Base-by-base conservation (phyloP, 2,797 vertebrate genomes). In the Chloroceryle inda region DNA sequence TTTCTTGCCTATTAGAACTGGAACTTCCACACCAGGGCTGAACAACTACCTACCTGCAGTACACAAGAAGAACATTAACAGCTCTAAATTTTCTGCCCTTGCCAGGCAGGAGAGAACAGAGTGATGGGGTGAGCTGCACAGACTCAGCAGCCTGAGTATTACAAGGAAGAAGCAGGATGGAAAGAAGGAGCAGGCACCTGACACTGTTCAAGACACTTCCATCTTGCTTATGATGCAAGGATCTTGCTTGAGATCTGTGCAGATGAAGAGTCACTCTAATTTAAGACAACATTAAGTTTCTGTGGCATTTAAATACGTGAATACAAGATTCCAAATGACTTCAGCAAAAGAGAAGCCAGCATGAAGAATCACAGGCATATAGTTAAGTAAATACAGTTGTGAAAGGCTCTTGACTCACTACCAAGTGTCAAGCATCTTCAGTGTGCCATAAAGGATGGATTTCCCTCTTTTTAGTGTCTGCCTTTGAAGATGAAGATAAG, bases 61-160 rank as follows among this genome's bases (percentile, higher is more conserved):
- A 55, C 0, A 0, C 1, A 59, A 66, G 23, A 59, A 66, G 23
- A 66, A 72, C 2, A 4, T 8, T 55, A 63, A 24, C 14, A 62
- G 19, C 26, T 17, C 10, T 61, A 20, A 13, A 37, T 37, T 33
- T 80, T 72, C 55, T 73, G 21, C 33, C 35, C 31, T 19, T 26
- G 3, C 35, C 27, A 80, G 37, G 22, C 4, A 75, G 18, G 61
- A 76, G 6, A 79, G n/a, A 62, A 47, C 4, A 47, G 49, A 63
- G 37, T 64, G 6, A 14, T n/a, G n/a, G 20, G 3, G 9, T 61
- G 55, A 89, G 42, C 45, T 85, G 72, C 83, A 50, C 35, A 71
- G 21, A 40, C 37, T 92, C 49, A 83, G 72, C 15, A 79, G 35
- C 27, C 29, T 52, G 37, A 27, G 17, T 5, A 55, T 42, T 62